phyloP scores from a whole-genome alignment of 2,113 vertebrate species.

The Cavia porcellus region DNA sequence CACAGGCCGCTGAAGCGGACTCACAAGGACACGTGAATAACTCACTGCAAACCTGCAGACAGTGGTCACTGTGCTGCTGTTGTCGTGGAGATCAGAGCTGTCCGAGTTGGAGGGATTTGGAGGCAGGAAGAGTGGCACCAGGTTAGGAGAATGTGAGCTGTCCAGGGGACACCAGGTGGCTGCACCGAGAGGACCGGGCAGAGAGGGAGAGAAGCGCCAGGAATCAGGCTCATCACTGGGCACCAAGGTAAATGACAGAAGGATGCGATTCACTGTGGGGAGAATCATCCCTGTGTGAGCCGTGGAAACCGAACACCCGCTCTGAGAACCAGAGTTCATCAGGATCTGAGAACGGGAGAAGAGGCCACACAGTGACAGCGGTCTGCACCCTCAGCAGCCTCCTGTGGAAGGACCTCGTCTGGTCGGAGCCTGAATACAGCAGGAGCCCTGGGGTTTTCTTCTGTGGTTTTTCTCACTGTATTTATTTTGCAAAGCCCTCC shows the following conservation, averaged over 20 bases:
- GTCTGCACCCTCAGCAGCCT: fast-evolving
- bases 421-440: background rate
- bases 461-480: no score
- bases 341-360: background rate
- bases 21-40: background rate
- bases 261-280: fast-evolving
- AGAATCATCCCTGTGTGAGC: background rate
- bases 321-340: fast-evolving
- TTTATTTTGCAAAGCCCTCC: background rate
- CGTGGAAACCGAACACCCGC: fast-evolving
- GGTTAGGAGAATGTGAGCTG: background rate
- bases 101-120: background rate
- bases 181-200: fast-evolving
- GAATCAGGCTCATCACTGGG: background rate
- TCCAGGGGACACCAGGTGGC: background rate
- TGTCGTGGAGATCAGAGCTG: conserved; percentile 72
- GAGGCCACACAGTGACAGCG: fast-evolving
- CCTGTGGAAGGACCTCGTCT: fast-evolving
- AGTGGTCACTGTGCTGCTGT: background rate
- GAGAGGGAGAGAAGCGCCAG: background rate
- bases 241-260: background rate
- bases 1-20: background rate
- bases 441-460: no score
- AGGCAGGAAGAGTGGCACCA: background rate
- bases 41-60: background rate